A percentile compares a stretch with the other conserved stretches of the same genome.
Evolutionary conservation across 2,888 invertebrate species (phyloP).

Genomic region (Serrognathus titanus): DNA sequence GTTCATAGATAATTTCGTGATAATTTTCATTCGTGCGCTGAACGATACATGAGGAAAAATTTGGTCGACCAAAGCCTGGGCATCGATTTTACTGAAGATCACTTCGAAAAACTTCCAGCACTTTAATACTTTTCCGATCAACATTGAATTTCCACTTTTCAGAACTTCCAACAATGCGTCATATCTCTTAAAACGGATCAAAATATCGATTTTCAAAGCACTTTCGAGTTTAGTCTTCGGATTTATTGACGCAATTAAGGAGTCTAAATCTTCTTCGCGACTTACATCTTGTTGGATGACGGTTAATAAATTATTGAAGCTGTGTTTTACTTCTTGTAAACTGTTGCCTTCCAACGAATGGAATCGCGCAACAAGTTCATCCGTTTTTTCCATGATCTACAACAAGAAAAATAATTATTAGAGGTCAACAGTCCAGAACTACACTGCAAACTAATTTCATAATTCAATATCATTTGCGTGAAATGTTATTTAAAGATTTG

Average conservation of each 20-base stretch:
- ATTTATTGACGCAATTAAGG: too few species aligned
- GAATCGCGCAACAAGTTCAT: conserved; percentile 9
- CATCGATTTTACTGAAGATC: conserved; percentile 7
- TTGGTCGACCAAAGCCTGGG: conserved; percentile 10
- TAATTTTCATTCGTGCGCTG: conserved; percentile 14
- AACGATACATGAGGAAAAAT: conserved; percentile 18
- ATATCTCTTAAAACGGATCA: conserved; percentile 12
- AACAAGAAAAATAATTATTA: too few species aligned
- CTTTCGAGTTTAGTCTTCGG: conserved; percentile 5
- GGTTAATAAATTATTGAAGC: conserved; percentile 9
- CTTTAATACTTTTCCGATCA: conserved; percentile 18
- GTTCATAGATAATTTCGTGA: conserved; percentile 14
- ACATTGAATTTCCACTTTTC: conserved; percentile 12
- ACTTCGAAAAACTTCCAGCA: conserved; percentile 5
- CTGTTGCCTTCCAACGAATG: conserved; percentile 5
- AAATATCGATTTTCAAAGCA: conserved; percentile 15
- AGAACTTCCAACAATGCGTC: conserved; percentile 15
- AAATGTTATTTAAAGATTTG: too few species aligned
- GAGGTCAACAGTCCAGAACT: too few species aligned
- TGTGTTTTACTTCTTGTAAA: conserved; percentile 11
- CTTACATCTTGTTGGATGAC: neutral
- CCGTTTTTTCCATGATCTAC: neutral
- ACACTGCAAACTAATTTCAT: too few species aligned
- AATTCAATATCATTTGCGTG: too few species aligned
- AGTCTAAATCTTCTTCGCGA: neutral